These are phyloP conservation scores for Ametastegia equiseti DNA, from an alignment of 2,888 invertebrate genomes.

Conservation along the genomic window DNA sequence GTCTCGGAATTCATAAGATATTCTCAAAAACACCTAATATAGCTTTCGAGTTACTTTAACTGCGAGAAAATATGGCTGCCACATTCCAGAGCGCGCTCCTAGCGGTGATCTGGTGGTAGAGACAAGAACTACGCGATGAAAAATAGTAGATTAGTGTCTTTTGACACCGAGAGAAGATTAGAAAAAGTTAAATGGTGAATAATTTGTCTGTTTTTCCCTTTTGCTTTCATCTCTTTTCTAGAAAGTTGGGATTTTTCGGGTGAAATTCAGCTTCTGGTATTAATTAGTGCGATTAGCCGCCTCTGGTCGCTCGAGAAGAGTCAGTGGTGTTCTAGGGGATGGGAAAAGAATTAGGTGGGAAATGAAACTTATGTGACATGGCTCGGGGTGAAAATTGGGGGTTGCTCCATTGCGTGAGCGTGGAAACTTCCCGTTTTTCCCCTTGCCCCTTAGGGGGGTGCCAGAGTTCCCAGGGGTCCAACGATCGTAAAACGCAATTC, in stretches of 20 bases:
- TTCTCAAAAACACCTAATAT: neutral
- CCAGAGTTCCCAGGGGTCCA: constrained; percentile 8
- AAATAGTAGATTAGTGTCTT: no score
- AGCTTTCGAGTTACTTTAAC: neutral
- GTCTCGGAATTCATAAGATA: no score
- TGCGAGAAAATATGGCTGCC: no score
- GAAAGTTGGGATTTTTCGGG: no score
- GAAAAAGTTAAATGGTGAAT: no score
- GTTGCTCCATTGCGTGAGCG: constrained; percentile 30
- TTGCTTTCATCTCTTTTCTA: no score
- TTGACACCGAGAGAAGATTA: no score
- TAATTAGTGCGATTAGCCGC: neutral
- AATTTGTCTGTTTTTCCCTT: no score
- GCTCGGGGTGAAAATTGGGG: neutral
- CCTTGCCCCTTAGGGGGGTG: neutral
- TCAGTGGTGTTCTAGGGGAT: no score
- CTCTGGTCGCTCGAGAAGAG: neutral
- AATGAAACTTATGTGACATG: constrained; percentile 9
- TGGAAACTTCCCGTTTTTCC: neutral
- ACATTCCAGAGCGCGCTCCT: neutral
- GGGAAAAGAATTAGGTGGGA: neutral
- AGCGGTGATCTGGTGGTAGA: neutral
- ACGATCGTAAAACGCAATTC: constrained; percentile 45
- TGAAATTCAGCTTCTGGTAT: no score
- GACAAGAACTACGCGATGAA: neutral